phyloP scores from a whole-genome alignment of 2,888 invertebrate species.

The Diarsia mendica region DNA sequence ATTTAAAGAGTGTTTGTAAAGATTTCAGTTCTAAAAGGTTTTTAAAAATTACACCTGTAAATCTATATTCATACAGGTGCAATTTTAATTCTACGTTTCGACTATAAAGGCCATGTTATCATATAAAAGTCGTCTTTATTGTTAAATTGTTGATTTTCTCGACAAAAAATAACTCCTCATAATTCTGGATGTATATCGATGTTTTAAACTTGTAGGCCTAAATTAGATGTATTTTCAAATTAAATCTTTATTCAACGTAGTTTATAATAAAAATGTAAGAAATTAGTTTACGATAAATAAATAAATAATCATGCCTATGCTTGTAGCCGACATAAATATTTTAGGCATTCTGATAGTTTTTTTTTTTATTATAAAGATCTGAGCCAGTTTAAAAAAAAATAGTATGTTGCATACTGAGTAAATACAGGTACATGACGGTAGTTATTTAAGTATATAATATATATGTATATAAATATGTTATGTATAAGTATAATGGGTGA shows the following conservation, averaged over 20 bases:
- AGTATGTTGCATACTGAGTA: constrained; percentile 47
- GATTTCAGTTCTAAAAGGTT: neutral
- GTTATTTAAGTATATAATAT: constrained; percentile 7
- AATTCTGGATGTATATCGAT: constrained; percentile 27
- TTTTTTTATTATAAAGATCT: neutral
- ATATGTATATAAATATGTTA: neutral
- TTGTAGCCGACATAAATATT: neutral
- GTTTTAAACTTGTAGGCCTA: constrained; percentile 42
- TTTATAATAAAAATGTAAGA: neutral
- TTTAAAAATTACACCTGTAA: too few relatives aligned
- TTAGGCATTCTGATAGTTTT: neutral
- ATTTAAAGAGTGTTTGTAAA: neutral
- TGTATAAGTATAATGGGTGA: neutral
- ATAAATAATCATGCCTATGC: neutral
- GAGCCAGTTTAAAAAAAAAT: neutral
- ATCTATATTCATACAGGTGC: too few relatives aligned
- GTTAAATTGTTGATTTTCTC: neutral
- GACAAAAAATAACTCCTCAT: neutral
- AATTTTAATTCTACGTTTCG: neutral
- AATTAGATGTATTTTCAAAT: constrained; percentile 26
- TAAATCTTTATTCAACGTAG: neutral
- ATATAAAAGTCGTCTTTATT: neutral
- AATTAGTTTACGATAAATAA: neutral
- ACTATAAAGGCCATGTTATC: neutral
- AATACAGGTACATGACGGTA: neutral